phyloP scores from a whole-genome alignment of 2,113 vertebrate species.

The Cryptomyrus ogoouensis region DNA sequence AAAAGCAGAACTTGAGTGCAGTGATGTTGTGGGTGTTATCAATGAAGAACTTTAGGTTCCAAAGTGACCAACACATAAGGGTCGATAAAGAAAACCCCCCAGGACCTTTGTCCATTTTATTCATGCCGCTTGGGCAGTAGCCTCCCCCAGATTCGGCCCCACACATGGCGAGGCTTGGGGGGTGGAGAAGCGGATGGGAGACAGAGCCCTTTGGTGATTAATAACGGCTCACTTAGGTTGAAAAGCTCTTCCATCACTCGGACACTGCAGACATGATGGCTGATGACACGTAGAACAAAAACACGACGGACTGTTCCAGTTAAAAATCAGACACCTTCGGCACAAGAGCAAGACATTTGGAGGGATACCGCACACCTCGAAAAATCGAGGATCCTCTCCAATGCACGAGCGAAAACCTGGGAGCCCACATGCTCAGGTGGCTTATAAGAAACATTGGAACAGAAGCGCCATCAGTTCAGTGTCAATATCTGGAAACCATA shows the following conservation, averaged over 20 bases:
- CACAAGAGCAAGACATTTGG: background rate
- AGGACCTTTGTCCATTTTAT: background rate
- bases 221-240: background rate
- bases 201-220: conserved; percentile 6
- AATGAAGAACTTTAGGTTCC: background rate
- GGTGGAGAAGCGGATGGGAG: background rate
- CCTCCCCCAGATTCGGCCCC: background rate
- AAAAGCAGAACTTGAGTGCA: background rate
- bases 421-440: background rate
- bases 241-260: background rate
- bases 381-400: background rate
- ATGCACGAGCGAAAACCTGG: background rate
- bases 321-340: background rate
- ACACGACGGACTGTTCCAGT: background rate
- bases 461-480: background rate
- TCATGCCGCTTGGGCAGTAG: background rate
- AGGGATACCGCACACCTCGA: background rate
- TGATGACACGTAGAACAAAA: background rate
- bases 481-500: background rate
- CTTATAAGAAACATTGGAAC: background rate
- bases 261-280: background rate
- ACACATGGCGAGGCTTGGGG: background rate
- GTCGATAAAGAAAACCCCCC: background rate
- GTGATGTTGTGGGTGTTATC: conserved; percentile 2
- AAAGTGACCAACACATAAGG: background rate